phyloP scores from a whole-genome alignment of 2,797 vertebrate species.

The Alauda arvensis region DNA sequence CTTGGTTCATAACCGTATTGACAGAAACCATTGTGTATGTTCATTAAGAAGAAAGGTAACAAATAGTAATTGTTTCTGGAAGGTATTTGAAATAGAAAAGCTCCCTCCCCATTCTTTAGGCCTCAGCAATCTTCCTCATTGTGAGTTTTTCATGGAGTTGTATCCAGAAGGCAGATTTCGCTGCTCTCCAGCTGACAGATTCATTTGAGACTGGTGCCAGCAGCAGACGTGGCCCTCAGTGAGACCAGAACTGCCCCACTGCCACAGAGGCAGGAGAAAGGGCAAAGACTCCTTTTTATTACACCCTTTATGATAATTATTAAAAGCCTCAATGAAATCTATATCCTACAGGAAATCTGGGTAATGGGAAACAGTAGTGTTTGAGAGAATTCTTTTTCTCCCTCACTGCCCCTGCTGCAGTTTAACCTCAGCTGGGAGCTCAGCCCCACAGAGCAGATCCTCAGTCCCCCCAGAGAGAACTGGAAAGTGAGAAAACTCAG shows the following conservation, averaged over 20 bases:
- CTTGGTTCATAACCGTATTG: not conserved
- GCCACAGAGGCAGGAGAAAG: not conserved
- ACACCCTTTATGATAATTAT: not conserved
- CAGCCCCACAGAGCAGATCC: not conserved
- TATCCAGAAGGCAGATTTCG: not conserved
- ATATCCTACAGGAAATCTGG: not conserved
- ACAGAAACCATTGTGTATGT: not conserved
- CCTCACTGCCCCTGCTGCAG: not conserved
- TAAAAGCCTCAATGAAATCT: not conserved
- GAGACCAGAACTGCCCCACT: not conserved
- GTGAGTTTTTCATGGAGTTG: not conserved
- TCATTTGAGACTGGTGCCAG: not conserved
- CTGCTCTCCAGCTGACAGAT: not conserved
- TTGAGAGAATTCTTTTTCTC: not conserved
- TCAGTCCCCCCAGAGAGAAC: not conserved
- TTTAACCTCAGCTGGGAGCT: not conserved
- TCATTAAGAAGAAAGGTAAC: not conserved
- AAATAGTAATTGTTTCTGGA: not conserved
- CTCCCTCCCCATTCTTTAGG: not conserved
- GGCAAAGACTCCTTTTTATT: constrained; percentile 44
- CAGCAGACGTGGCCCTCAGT: not conserved
- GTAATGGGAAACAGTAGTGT: not conserved
- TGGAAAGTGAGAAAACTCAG: not conserved
- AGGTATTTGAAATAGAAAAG: not conserved
- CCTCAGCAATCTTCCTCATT: not conserved